Conservation (phyloP, 2,888 invertebrate genomes). For the Gibbula magus region DNA sequence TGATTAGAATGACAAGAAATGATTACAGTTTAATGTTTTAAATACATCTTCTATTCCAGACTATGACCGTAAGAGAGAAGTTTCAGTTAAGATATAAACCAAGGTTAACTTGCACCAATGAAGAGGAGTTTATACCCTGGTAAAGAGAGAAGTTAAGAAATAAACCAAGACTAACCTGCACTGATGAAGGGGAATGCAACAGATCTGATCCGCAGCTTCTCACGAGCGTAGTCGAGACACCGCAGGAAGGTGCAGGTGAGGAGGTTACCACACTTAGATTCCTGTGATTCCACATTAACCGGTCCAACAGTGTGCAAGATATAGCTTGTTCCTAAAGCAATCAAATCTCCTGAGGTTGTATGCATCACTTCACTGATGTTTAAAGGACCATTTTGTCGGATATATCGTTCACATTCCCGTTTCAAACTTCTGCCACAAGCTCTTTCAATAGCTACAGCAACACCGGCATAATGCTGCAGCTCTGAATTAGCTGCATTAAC, state of each 20-base stretch:
- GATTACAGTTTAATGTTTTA: too few relatives aligned
- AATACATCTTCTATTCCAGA: too few relatives aligned
- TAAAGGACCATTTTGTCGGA: slow-evolving; percentile 38
- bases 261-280: slow-evolving; percentile 39
- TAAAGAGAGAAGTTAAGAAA: too few relatives aligned
- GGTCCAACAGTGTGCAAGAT: slow-evolving; percentile 62
- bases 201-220: slow-evolving; percentile 28
- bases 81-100: too few relatives aligned
- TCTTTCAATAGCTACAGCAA: slow-evolving; percentile 43
- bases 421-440: slow-evolving; percentile 47
- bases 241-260: slow-evolving; percentile 40
- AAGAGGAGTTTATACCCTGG: too few relatives aligned
- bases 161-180: slow-evolving; percentile 38
- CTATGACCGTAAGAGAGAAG: too few relatives aligned
- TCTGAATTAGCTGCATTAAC: slow-evolving; percentile 49
- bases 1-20: too few relatives aligned
- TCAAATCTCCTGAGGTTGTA: slow-evolving; percentile 49
- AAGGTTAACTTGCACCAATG: too few relatives aligned
- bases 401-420: slow-evolving; percentile 46
- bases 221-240: slow-evolving; percentile 29
- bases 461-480: slow-evolving; percentile 39
- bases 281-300: slow-evolving; percentile 35
- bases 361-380: slow-evolving; percentile 53
- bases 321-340: slow-evolving; percentile 42
- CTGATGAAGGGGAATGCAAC: slow-evolving; percentile 49